Evolutionary conservation across 2,113 vertebrate species (phyloP).

Genomic region (Mus pahari): DNA sequence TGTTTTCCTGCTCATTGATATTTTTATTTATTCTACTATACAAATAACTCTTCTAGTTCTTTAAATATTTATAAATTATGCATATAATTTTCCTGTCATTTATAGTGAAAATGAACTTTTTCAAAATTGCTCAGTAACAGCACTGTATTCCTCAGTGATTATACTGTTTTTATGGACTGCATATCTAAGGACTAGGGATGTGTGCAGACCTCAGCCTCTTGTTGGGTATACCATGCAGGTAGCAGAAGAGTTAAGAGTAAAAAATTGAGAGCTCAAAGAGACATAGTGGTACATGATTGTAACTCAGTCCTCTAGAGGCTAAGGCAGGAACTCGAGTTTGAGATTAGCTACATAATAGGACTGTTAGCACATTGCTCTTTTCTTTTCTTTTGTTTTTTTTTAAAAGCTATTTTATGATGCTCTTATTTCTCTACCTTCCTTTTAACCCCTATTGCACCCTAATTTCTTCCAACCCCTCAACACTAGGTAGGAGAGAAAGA

Average conservation of each 20-base stretch:
- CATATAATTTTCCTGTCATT: background rate
- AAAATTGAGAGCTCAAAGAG: background rate
- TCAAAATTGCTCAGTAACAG: background rate
- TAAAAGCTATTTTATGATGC: no score
- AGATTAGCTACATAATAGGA: no score
- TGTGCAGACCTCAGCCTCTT: background rate
- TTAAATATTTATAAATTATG: constrained; percentile 33
- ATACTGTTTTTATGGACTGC: background rate
- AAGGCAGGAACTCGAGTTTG: background rate
- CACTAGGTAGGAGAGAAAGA: no score
- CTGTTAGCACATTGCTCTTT: no score
- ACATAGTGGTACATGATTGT: background rate
- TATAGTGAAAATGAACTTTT: constrained; percentile 33
- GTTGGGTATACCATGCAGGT: background rate
- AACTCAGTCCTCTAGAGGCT: background rate
- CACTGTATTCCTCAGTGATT: background rate
- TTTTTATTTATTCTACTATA: constrained; percentile 12
- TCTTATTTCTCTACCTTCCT: no score
- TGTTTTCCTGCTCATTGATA: background rate
- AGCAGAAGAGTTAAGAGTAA: background rate
- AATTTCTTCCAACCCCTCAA: no score
- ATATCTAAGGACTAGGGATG: no score
- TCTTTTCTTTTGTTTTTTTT: no score
- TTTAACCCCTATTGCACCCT: no score
- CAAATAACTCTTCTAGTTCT: background rate